Evolutionary conservation across 2,797 vertebrate species (phyloP).

Genomic region (Spinus pinus): DNA sequence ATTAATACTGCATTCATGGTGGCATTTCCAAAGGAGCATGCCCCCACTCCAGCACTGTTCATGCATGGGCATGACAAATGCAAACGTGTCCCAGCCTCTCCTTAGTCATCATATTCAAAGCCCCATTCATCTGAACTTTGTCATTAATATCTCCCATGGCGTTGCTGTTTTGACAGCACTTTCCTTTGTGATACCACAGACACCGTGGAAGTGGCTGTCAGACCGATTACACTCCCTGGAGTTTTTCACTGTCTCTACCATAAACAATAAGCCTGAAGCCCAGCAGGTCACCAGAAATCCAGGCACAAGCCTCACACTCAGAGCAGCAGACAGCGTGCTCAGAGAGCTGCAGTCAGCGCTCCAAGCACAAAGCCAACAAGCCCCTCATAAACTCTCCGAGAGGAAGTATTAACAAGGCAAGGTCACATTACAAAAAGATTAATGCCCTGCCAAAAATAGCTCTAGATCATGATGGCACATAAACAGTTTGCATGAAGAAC

Average conservation of each 20-base stretch:
- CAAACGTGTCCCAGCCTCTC: background rate
- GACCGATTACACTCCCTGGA: background rate
- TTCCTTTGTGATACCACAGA: slow-evolving; percentile 16
- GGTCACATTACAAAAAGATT: background rate
- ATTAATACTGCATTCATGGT: background rate
- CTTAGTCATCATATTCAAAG: slow-evolving; percentile 12
- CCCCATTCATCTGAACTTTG: background rate
- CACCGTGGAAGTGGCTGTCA: slow-evolving; percentile 47
- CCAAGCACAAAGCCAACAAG: background rate
- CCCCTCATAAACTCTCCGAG: background rate
- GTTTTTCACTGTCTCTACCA: background rate
- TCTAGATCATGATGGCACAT: background rate
- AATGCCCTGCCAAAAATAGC: background rate
- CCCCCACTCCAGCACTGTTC: background rate
- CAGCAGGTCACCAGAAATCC: slow-evolving; percentile 17
- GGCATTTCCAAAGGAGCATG: background rate
- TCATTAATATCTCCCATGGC: background rate
- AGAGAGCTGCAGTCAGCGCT: background rate
- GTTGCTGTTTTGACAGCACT: slow-evolving; percentile 29
- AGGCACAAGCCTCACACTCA: background rate
- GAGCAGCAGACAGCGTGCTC: background rate
- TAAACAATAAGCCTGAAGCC: background rate
- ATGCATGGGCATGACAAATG: background rate
- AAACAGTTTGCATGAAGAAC: slow-evolving; percentile 5
- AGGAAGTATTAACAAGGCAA: slow-evolving; percentile 8